phyloP scores from a whole-genome alignment of 2,797 vertebrate genomes.

The Odontamblyopus rebecca region DNA sequence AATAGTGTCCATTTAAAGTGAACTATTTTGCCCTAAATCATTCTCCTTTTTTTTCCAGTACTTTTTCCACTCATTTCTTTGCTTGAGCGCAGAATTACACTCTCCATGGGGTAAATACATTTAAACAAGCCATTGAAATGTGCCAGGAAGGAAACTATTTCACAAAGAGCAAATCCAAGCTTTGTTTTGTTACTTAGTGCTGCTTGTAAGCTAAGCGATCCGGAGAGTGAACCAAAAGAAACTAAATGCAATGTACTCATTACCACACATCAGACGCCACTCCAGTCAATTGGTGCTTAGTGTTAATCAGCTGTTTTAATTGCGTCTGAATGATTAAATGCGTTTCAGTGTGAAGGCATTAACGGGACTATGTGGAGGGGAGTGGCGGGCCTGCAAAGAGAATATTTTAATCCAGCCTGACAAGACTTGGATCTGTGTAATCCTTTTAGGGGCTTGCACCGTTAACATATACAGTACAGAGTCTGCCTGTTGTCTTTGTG shows the following conservation, averaged over 20 bases:
- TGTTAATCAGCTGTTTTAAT: slow-evolving; percentile 65
- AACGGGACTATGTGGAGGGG: slow-evolving; percentile 50
- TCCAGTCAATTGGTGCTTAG: slow-evolving; percentile 48
- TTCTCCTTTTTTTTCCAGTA: neutral
- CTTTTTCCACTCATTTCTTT: neutral
- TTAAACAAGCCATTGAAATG: slow-evolving; percentile 7
- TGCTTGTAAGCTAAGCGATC: slow-evolving; percentile 38
- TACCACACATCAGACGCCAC: slow-evolving; percentile 40
- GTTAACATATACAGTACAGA: slow-evolving; percentile 74
- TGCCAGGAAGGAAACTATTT: slow-evolving; percentile 10
- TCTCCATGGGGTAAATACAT: neutral
- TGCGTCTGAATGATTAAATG: slow-evolving; percentile 63
- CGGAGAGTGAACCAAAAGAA: slow-evolving; percentile 23
- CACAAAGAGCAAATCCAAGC: slow-evolving; percentile 6
- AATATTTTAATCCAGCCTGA: slow-evolving; percentile 78
- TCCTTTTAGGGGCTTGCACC: slow-evolving; percentile 76
- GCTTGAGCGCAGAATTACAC: neutral
- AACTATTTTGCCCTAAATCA: neutral
- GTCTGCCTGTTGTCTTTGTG: slow-evolving; percentile 63
- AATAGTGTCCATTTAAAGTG: neutral
- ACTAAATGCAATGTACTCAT: slow-evolving; percentile 39
- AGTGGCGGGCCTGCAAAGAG: slow-evolving; percentile 49
- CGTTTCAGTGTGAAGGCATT: slow-evolving; percentile 59
- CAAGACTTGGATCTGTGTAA: slow-evolving; percentile 76
- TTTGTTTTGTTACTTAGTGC: slow-evolving; percentile 20